Evolutionary conservation across 2,888 invertebrate genomes (phyloP).

Genomic region (Oxytorus armatus): DNA sequence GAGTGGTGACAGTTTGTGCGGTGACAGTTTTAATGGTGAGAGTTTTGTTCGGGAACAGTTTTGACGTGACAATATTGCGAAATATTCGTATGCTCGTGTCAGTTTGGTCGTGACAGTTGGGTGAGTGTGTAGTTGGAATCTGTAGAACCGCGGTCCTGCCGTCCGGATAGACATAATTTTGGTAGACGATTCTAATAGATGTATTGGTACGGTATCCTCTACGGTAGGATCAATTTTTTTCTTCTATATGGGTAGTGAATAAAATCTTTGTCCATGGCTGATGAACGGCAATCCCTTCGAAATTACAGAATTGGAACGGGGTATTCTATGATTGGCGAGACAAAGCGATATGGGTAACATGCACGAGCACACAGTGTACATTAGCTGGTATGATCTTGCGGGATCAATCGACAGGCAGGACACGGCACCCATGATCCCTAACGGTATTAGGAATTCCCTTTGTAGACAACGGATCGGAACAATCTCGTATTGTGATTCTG

Average conservation of each 20-base stretch:
- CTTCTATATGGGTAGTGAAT: background rate
- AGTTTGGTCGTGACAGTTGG: too few species aligned
- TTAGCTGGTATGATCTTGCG: constrained; percentile 58
- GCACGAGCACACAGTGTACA: constrained; percentile 35
- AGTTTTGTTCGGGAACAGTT: too few species aligned
- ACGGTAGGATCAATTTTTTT: too few species aligned
- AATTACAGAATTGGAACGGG: constrained; percentile 1
- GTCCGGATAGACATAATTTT: too few species aligned
- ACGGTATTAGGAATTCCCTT: constrained; percentile 77
- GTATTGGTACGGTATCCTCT: too few species aligned
- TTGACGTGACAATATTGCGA: too few species aligned
- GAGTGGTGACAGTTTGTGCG: too few species aligned
- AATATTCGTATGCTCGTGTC: too few species aligned
- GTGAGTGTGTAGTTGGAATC: too few species aligned
- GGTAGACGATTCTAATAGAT: too few species aligned
- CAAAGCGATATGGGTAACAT: constrained; percentile 11
- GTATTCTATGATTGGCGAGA: constrained; percentile 38
- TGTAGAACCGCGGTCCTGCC: too few species aligned
- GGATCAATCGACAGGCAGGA: constrained; percentile 46
- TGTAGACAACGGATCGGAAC: constrained; percentile 70
- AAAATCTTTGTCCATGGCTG: background rate
- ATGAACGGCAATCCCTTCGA: background rate
- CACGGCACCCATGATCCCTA: constrained; percentile 67
- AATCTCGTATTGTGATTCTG: constrained; percentile 68
- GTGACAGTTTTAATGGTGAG: too few species aligned